These are phyloP conservation scores for Heliopora coerulea DNA, from an alignment of 92 coral and sea anemone species.

Conservation along the genomic window DNA sequence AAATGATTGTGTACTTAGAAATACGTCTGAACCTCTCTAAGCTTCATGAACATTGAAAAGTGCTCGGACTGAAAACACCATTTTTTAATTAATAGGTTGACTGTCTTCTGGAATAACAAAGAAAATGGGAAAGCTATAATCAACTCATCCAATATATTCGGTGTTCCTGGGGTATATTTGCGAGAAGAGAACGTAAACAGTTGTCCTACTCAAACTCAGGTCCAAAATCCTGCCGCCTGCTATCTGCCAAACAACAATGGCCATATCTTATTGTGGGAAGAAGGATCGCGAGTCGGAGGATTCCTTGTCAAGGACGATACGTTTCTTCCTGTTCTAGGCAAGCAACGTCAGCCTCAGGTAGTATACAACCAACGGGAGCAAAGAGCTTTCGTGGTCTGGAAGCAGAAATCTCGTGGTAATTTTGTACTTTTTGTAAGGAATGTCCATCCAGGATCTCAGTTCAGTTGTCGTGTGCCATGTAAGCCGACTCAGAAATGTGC, in stretches of 20 bases:
- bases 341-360: slow-evolving; percentile 58
- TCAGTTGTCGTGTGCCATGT: slow-evolving; percentile 64
- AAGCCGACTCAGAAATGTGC: slow-evolving; percentile 62
- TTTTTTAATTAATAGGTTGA: slow-evolving; percentile 45
- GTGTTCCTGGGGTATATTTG: slow-evolving; percentile 48
- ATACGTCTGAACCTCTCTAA: no score
- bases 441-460: slow-evolving; percentile 51
- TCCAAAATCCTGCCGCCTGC: slow-evolving; percentile 65
- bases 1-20: no score
- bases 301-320: slow-evolving; percentile 66
- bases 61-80: no score
- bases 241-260: slow-evolving; percentile 63
- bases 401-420: slow-evolving; percentile 54
- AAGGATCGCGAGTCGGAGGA: slow-evolving; percentile 69
- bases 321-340: slow-evolving; percentile 53
- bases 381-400: slow-evolving; percentile 78
- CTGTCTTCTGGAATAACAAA: slow-evolving; percentile 85
- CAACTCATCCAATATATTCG: slow-evolving; percentile 53
- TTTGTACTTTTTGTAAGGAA: slow-evolving; percentile 63
- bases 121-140: slow-evolving; percentile 62
- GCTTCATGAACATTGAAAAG: no score
- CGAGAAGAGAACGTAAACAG: slow-evolving; percentile 47
- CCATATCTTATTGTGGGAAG: slow-evolving; percentile 85
- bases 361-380: slow-evolving; percentile 56
- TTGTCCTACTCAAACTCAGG: slow-evolving; percentile 59